Evolutionary conservation across 2,113 vertebrate species (phyloP).

Genomic region (Trichechus manatus): DNA sequence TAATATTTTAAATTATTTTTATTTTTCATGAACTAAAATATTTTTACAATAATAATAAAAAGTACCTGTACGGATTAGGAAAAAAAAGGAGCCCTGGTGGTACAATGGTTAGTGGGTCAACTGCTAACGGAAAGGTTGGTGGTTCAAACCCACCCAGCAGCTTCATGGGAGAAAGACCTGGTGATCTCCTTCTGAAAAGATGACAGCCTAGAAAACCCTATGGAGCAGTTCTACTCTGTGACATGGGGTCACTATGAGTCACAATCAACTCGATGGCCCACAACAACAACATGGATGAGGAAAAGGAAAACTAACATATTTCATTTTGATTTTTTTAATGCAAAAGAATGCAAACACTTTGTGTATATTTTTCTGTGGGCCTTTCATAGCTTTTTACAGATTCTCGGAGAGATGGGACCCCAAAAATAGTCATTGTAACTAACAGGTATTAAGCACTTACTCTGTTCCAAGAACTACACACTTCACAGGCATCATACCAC

Average conservation of each 20-base stretch:
- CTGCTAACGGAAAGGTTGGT: too few relatives aligned
- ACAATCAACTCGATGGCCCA: too few relatives aligned
- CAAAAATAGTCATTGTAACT: background rate
- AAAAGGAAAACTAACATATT: background rate
- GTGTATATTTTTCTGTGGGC: background rate
- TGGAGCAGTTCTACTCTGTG: too few relatives aligned
- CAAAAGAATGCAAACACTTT: background rate
- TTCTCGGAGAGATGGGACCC: background rate
- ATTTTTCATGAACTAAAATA: slow-evolving; percentile 17
- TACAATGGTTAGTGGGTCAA: too few relatives aligned
- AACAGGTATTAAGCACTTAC: background rate
- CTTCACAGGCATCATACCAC: too few relatives aligned
- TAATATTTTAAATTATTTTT: background rate
- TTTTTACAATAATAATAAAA: background rate
- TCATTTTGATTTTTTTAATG: background rate
- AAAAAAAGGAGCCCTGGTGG: too few relatives aligned
- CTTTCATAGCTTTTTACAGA: background rate
- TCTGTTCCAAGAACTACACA: background rate
- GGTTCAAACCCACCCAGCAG: too few relatives aligned
- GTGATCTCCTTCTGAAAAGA: too few relatives aligned
- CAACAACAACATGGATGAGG: background rate
- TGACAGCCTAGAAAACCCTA: too few relatives aligned
- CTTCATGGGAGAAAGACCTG: too few relatives aligned
- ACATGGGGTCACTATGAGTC: too few relatives aligned
- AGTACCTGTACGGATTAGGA: background rate